phyloP scores from a whole-genome alignment of 2,888 invertebrate genomes.

The Barypeithes pellucidus region DNA sequence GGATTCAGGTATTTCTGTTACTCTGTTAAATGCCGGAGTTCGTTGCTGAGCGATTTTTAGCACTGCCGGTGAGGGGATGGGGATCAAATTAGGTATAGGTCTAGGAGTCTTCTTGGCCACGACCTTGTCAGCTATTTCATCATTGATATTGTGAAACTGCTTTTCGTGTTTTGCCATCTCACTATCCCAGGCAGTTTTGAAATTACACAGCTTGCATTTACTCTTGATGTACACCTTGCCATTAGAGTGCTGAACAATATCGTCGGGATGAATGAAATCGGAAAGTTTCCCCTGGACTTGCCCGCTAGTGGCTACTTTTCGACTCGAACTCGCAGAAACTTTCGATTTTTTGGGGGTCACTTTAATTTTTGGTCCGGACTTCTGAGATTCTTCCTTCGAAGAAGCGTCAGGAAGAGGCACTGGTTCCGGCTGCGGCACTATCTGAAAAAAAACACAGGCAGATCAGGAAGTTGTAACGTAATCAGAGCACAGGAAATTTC shows the following conservation, averaged over 20 bases:
- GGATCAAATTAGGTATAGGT: conserved; percentile 85
- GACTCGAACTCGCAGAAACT: conserved; percentile 52
- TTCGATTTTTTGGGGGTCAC: conserved; percentile 55
- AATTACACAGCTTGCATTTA: conserved; percentile 74
- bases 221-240: conserved; percentile 70
- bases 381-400: conserved; percentile 53
- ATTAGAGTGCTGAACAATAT: conserved; percentile 69
- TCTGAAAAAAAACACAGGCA: conserved; percentile 61
- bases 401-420: conserved; percentile 19
- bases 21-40: conserved; percentile 56
- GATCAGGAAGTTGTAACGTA: conserved; percentile 36
- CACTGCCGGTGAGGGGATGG: conserved; percentile 78
- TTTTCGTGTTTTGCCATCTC: conserved; percentile 74
- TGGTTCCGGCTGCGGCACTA: conserved; percentile 62
- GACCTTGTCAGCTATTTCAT: conserved; percentile 52
- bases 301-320: conserved; percentile 50
- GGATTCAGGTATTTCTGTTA: conserved; percentile 53
- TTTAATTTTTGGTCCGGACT: conserved; percentile 48
- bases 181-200: conserved; percentile 74
- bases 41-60: conserved; percentile 46
- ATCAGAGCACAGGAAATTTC: conserved; percentile 31
- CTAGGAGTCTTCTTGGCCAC: conserved; percentile 71
- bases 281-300: conserved; percentile 42
- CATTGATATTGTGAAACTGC: conserved; percentile 70
- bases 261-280: conserved; percentile 72